Evolutionary conservation across 2,113 vertebrate species (phyloP).

Genomic region (Thunnus thynnus): DNA sequence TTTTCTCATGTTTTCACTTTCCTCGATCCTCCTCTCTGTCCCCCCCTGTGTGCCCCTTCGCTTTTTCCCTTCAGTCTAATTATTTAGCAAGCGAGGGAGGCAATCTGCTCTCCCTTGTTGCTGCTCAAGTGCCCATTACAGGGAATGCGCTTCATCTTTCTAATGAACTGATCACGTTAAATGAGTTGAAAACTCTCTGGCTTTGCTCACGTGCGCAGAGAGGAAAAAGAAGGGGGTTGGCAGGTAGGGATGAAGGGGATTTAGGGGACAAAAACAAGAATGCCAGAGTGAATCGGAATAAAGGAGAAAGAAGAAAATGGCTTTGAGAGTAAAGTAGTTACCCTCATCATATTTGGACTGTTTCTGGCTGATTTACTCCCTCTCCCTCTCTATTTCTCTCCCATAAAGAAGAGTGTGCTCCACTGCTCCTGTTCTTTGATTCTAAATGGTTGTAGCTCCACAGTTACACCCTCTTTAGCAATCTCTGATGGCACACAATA

Average conservation of each 20-base stretch:
- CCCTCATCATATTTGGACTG: slow-evolving; percentile 28
- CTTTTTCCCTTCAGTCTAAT: slow-evolving; percentile 70
- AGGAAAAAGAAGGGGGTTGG: slow-evolving; percentile 12
- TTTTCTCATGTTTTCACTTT: slow-evolving; percentile 59
- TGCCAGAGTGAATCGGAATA: not conserved
- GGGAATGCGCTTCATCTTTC: slow-evolving; percentile 77
- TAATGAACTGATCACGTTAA: slow-evolving; percentile 82
- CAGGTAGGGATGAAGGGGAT: slow-evolving; percentile 57
- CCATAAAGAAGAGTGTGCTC: slow-evolving; percentile 6
- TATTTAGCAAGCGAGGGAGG: slow-evolving; percentile 75
- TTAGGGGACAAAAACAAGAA: slow-evolving; percentile 50
- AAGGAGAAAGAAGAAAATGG: not conserved
- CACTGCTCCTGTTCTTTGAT: not conserved
- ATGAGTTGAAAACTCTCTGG: slow-evolving; percentile 71
- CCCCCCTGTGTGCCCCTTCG: slow-evolving; percentile 40
- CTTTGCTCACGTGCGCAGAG: slow-evolving; percentile 23
- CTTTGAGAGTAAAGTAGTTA: not conserved
- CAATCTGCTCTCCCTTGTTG: slow-evolving; percentile 80
- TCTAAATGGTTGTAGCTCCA: not conserved
- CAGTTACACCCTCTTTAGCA: not conserved
- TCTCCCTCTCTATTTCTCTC: slow-evolving; percentile 7
- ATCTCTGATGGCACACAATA: not conserved
- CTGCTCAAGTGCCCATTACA: slow-evolving; percentile 81
- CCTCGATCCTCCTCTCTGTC: not conserved
- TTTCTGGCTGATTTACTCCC: slow-evolving; percentile 16